These are phyloP conservation scores for Disparrhopalites patrizii DNA, from an alignment of 2,888 invertebrate genomes.

Conservation along the genomic window DNA sequence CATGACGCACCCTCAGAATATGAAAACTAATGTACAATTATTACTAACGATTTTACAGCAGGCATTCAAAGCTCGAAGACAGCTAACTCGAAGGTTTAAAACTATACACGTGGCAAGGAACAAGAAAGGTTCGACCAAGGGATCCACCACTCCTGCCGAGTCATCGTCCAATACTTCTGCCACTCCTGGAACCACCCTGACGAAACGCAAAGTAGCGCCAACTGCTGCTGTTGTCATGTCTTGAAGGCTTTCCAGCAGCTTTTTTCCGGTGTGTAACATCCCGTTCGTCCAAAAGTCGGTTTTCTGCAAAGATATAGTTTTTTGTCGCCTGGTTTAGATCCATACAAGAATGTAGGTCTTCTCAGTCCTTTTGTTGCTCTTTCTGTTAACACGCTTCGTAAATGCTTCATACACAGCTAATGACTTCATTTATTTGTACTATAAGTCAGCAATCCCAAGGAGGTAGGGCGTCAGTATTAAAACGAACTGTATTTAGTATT, in stretches of 20 bases:
- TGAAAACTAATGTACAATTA: neutral
- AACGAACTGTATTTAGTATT: no score
- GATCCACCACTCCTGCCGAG: neutral
- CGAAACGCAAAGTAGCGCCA: neutral
- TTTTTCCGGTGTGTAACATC: no score
- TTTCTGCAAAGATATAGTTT: neutral
- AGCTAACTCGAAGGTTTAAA: conserved; percentile 54
- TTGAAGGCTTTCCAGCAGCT: neutral
- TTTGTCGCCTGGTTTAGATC: no score
- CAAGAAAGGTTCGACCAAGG: conserved; percentile 13
- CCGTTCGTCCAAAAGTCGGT: no score
- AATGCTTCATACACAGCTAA: no score
- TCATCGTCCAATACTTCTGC: neutral
- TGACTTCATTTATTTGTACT: no score
- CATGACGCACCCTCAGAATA: neutral
- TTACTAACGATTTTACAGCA: conserved; percentile 51
- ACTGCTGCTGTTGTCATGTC: neutral
- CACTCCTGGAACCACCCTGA: neutral
- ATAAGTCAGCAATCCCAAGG: no score
- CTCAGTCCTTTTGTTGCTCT: no score
- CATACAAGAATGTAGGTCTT: no score
- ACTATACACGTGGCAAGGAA: conserved; percentile 52
- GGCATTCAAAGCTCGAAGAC: conserved; percentile 53
- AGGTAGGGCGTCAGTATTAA: no score
- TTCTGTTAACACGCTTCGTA: no score